These are phyloP conservation scores for Campylomormyrus tamandua DNA, from an alignment of 2,113 vertebrate species.

Conservation along the genomic window DNA sequence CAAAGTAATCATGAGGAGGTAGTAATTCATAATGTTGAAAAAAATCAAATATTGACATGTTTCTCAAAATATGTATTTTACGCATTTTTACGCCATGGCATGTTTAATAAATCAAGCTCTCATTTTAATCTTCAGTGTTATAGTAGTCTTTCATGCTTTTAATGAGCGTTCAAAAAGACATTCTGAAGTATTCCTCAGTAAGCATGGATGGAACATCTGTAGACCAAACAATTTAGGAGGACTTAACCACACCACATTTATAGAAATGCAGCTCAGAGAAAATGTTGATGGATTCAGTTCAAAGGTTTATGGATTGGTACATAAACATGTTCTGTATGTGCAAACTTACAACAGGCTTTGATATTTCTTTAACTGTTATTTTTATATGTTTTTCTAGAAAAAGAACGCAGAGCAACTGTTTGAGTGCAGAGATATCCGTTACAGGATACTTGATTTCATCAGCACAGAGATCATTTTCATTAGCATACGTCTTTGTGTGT, in stretches of 20 bases:
- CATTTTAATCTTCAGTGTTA: neutral
- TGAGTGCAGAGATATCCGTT: neutral
- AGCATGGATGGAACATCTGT: neutral
- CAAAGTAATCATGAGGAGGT: neutral
- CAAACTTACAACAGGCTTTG: neutral
- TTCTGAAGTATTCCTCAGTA: neutral
- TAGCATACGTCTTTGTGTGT: neutral
- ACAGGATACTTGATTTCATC: neutral
- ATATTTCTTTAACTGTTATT: neutral
- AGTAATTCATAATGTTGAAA: neutral
- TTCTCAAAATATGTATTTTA: neutral
- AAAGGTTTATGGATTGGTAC: neutral
- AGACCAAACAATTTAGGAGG: neutral
- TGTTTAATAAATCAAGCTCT: neutral
- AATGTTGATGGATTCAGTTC: neutral
- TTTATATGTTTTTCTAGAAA: neutral
- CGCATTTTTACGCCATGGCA: neutral
- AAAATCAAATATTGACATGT: neutral
- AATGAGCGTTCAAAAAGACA: neutral
- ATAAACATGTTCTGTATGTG: neutral
- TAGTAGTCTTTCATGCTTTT: neutral
- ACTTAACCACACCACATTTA: neutral
- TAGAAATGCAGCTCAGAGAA: neutral
- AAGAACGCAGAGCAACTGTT: neutral
- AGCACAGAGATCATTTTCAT: slow-evolving; percentile 7